Percentiles rank a stretch among this genome's conserved stretches.
Evolutionary conservation across 2,888 invertebrate genomes (phyloP).

Genomic region (Blera fallax): DNA sequence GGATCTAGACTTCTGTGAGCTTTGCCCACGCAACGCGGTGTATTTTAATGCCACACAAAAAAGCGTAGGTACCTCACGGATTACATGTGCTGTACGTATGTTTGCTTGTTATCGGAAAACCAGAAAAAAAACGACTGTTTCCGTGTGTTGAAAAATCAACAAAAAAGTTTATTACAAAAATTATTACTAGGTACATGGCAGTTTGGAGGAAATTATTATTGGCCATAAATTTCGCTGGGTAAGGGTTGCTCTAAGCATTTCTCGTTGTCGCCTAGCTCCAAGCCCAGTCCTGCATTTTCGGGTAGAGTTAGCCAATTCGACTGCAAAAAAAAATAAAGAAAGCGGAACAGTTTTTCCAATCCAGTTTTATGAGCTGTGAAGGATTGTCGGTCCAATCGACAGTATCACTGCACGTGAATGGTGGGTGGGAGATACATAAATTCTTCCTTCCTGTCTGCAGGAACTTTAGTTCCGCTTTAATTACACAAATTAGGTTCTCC

Average conservation of each 20-base stretch:
- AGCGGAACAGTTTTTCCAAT: too few relatives aligned
- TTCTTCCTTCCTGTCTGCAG: too few relatives aligned
- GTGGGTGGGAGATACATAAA: too few relatives aligned
- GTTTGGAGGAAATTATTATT: conserved; percentile 20
- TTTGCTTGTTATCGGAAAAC: not conserved
- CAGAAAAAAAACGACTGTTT: not conserved
- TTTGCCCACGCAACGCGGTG: not conserved
- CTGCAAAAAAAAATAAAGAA: too few relatives aligned
- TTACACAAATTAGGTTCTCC: too few relatives aligned
- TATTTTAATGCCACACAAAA: conserved; percentile 4
- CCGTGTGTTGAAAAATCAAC: not conserved
- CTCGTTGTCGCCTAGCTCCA: too few relatives aligned
- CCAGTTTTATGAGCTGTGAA: too few relatives aligned
- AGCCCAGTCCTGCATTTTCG: too few relatives aligned
- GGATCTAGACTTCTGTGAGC: not conserved
- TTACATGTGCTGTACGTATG: not conserved
- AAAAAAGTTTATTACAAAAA: not conserved
- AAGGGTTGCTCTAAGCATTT: not conserved
- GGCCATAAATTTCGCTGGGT: not conserved
- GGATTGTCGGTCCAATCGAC: too few relatives aligned
- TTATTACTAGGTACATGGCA: conserved; percentile 1
- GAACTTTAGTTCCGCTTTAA: too few relatives aligned
- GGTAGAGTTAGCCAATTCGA: too few relatives aligned
- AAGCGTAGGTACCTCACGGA: not conserved
- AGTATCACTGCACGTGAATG: too few relatives aligned